Base-by-base conservation (phyloP, 1,140 invertebrate genomes). In the Caligus rogercresseyi region DNA sequence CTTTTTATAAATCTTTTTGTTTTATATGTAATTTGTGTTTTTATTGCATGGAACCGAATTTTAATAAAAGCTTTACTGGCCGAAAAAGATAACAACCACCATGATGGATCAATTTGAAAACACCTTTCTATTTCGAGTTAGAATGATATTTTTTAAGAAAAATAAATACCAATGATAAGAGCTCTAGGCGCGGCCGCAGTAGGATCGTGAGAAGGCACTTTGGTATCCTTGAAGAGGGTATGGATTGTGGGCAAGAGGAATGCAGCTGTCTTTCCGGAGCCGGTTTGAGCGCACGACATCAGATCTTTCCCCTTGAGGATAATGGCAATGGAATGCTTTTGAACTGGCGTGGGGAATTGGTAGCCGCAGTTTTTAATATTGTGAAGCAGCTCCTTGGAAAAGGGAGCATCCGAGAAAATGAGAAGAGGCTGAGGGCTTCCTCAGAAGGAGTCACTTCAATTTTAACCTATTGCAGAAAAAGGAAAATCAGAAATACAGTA, bases 201-300 rank as follows among this genome's bases (percentile, higher is more conserved):
- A 14, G 60, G 24, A 54, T 54, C 52, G 18, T 55, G 64, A 61
- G 61, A 55, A 16, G 81, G 79, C 52, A 66, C 54, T 65, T 73
- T n/a, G n/a, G n/a, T 53, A 0, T 79, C 74, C 20, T 78, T 73
- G 13, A 91, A 68, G 0, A 91, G 69, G 0, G 89, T 86, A 78
- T 95, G 94, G 11, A 93, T 78, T n/a, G 95, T 90, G 0, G 93
- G 93, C 18, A 98, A 69, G 3, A 96, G 70, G 69, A 92, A 98
- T 0, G 91, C 92, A 2, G 89, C 90, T 15, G 90, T 95, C 79
- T 98, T 98, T 43, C 94, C 94, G 0, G 90, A 96, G 0, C 94
- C 94, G 26, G 94, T 98, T 74, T 98, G 92, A 0, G 94, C 93
- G 72, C 93, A 97, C 0, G 84, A 92, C 90, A 98, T 97, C 11